These are phyloP conservation scores for Antheraea pernyi DNA, from an alignment of 1,140 invertebrate species.

Conservation along the genomic window DNA sequence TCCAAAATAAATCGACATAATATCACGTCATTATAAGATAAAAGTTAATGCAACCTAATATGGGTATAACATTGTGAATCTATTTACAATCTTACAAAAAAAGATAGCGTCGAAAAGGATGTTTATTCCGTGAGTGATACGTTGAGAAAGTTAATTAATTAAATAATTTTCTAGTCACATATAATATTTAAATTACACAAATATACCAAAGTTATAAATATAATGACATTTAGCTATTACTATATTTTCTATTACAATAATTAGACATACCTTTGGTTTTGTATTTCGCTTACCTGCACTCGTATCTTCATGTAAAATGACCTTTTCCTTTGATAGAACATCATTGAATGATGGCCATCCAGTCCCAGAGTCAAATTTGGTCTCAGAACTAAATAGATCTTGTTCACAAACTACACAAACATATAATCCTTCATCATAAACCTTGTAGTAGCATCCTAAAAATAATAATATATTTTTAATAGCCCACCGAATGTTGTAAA, in stretches of 20 bases:
- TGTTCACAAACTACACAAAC: constrained; percentile 95
- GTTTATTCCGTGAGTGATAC: no score
- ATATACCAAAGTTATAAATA: no score
- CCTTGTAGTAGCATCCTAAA: constrained; percentile 93
- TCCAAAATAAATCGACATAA: no score
- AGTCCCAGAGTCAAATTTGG: constrained; percentile 97
- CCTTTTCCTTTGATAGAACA: constrained; percentile 92
- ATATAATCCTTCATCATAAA: constrained; percentile 92
- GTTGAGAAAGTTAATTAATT: no score
- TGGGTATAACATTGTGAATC: constrained; percentile 40
- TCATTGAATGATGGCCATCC: constrained; percentile 99
- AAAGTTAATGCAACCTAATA: constrained; percentile 23
- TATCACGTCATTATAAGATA: neutral
- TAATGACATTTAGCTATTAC: neutral
- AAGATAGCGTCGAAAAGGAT: no score
- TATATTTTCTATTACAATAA: neutral
- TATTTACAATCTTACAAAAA: neutral
- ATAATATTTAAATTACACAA: no score
- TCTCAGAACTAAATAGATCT: constrained; percentile 94
- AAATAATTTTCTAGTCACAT: neutral
- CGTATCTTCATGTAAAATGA: constrained; percentile 92
- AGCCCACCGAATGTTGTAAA: constrained; percentile 1
- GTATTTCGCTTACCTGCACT: constrained; percentile 87
- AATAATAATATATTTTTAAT: constrained; percentile 17
- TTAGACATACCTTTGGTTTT: no score